phyloP scores from a whole-genome alignment of 2,888 invertebrate genomes.

The Agrotis ipsilon region DNA sequence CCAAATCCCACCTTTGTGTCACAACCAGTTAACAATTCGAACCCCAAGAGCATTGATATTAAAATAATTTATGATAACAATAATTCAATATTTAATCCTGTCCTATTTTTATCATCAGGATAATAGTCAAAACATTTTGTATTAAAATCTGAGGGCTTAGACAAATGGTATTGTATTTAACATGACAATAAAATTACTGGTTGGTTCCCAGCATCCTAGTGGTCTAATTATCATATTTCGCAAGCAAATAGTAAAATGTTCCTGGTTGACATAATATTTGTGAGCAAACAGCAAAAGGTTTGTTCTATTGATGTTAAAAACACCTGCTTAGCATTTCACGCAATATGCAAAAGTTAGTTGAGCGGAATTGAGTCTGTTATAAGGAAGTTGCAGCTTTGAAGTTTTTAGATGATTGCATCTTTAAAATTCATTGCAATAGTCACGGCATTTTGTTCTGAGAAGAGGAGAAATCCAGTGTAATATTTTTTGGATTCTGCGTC shows the following conservation, averaged over 20 bases:
- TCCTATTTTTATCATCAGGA: conserved; percentile 52
- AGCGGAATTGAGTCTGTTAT: conserved; percentile 10
- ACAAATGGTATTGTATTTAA: conserved; percentile 74
- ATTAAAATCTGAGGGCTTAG: conserved; percentile 58
- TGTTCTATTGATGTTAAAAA: conserved; percentile 6
- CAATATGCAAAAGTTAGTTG: conserved; percentile 30
- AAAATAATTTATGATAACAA: conserved; percentile 75
- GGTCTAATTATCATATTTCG: conserved; percentile 74
- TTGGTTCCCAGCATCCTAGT: conserved; percentile 61
- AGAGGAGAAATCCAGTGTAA: neutral
- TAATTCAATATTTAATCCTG: conserved; percentile 75
- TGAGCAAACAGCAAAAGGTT: conserved; percentile 30
- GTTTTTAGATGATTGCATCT: conserved; percentile 20
- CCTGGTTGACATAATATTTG: conserved; percentile 33
- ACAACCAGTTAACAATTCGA: conserved; percentile 69
- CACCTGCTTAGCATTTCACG: conserved; percentile 47
- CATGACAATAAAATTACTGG: conserved; percentile 78
- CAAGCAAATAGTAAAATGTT: conserved; percentile 70
- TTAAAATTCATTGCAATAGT: neutral
- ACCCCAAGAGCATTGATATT: conserved; percentile 69
- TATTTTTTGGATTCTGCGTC: neutral
- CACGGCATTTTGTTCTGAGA: neutral
- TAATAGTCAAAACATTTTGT: conserved; percentile 64
- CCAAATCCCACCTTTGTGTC: conserved; percentile 73
- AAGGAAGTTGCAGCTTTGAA: conserved; percentile 11